These are phyloP conservation scores for Melopsittacus undulatus DNA, from an alignment of 2,797 vertebrate genomes.

Conservation along the genomic window DNA sequence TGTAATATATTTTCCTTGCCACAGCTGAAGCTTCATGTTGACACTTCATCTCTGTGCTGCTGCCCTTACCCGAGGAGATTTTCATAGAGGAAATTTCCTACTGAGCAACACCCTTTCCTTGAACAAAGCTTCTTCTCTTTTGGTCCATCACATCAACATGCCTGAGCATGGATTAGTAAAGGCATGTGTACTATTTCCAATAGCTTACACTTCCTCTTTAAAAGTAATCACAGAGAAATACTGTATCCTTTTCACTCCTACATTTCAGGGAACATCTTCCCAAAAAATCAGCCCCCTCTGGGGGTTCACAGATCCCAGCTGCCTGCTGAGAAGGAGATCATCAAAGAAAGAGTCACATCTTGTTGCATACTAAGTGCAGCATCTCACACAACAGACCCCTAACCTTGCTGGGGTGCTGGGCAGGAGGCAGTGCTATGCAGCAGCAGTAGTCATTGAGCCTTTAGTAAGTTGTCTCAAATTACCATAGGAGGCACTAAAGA, in stretches of 20 bases:
- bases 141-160: not conserved
- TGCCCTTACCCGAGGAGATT: not conserved
- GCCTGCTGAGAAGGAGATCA: not conserved
- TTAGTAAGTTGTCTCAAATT: conserved; percentile 41
- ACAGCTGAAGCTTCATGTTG: not conserved
- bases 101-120: not conserved
- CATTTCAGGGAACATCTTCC: not conserved
- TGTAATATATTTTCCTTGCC: not conserved
- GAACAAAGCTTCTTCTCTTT: not conserved
- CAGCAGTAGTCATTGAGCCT: not conserved
- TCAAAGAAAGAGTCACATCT: not conserved
- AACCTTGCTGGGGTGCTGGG: not conserved
- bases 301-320: not conserved
- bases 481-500: conserved; percentile 19
- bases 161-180: not conserved
- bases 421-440: not conserved
- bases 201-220: not conserved
- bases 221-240: not conserved
- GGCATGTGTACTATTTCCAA: not conserved
- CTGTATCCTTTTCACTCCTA: not conserved
- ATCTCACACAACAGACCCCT: not conserved
- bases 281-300: not conserved
- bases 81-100: not conserved
- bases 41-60: not conserved
- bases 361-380: not conserved